Evolutionary conservation across 1,140 invertebrate species (phyloP).

Genomic region (Pygmarrhopalites habei): DNA sequence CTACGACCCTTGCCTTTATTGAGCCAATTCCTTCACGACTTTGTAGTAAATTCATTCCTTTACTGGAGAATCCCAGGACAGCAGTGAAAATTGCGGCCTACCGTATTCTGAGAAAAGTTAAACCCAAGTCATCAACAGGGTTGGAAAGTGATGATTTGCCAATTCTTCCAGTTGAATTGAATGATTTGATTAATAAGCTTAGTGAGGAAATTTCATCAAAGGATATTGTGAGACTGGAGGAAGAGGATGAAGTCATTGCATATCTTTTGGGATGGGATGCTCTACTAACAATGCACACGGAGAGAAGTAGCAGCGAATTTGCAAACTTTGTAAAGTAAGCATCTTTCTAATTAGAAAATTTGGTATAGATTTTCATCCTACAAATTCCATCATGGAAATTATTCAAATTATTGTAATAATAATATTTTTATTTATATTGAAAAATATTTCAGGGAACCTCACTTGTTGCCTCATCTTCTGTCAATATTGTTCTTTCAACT

Average conservation of each 20-base stretch:
- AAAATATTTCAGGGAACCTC: constrained; percentile 16
- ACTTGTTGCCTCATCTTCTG: constrained; percentile 22
- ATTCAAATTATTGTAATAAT: no score
- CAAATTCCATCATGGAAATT: neutral
- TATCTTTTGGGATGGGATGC: constrained; percentile 23
- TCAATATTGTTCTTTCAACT: constrained; percentile 22
- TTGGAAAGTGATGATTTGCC: constrained; percentile 18
- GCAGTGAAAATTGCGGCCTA: constrained; percentile 10
- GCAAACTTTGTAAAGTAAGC: constrained; percentile 35
- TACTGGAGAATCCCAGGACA: neutral
- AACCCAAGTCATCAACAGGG: neutral
- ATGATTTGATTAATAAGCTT: constrained; percentile 9
- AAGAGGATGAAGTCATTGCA: neutral
- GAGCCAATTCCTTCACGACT: constrained; percentile 17
- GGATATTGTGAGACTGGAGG: neutral
- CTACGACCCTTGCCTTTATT: constrained; percentile 19
- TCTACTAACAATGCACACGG: constrained; percentile 26
- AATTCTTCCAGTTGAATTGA: constrained; percentile 24
- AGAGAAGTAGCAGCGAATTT: constrained; percentile 30
- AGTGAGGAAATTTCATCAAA: neutral
- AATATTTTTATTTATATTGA: no score
- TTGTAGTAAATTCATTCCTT: constrained; percentile 11
- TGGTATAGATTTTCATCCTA: neutral
- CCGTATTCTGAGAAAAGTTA: constrained; percentile 15
- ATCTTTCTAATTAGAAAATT: neutral